These are phyloP conservation scores for Mellilla xanthometata DNA, from an alignment of 2,888 invertebrate genomes.

Conservation along the genomic window DNA sequence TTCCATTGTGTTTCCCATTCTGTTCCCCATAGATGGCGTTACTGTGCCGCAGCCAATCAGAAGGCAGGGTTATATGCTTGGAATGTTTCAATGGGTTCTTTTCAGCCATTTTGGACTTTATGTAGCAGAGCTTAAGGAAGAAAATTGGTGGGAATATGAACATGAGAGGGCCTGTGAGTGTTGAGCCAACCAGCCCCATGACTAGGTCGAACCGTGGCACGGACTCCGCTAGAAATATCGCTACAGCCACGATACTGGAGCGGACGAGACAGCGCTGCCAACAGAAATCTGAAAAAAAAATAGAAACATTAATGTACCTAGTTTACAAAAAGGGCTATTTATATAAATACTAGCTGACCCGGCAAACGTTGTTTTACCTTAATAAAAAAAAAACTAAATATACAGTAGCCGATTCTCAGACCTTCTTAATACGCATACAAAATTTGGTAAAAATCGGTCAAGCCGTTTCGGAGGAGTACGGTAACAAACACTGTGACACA, in stretches of 20 bases:
- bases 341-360: no score
- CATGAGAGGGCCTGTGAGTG: conserved; percentile 91
- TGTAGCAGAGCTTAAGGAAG: conserved; percentile 86
- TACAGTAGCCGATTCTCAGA: no score
- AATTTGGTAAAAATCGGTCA: no score
- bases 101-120: conserved; percentile 54
- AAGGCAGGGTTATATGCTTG: conserved; percentile 10
- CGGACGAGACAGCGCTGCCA: conserved; percentile 87
- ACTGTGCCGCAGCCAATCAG: conserved; percentile 14
- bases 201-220: conserved; percentile 93
- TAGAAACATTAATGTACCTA: neutral
- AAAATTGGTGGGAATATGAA: conserved; percentile 93
- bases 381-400: no score
- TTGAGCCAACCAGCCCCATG: conserved; percentile 93
- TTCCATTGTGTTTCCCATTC: conserved; percentile 9
- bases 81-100: conserved; percentile 21
- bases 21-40: conserved; percentile 9
- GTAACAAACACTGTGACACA: no score
- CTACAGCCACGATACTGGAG: conserved; percentile 86
- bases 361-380: no score
- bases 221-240: conserved; percentile 90
- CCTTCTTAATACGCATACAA: no score
- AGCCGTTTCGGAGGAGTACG: no score
- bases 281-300: conserved; percentile 86
- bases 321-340: no score